Evolutionary conservation across 2,888 invertebrate genomes (phyloP).

Genomic region (Eledone cirrhosa): DNA sequence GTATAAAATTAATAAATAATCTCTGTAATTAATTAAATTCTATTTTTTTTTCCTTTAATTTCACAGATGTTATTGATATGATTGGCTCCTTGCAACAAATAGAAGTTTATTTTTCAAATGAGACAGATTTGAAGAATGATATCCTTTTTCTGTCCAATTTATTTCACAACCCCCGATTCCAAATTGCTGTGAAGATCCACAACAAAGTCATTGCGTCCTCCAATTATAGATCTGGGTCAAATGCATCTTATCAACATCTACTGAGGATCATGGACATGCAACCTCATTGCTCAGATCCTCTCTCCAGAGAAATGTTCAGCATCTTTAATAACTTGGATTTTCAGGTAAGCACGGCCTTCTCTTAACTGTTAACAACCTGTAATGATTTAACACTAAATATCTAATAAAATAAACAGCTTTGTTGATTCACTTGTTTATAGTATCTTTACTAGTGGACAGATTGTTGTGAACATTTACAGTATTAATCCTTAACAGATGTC

Average conservation of each 20-base stretch:
- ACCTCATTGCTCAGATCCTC: slow-evolving; percentile 40
- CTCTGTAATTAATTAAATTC: no score
- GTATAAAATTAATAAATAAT: no score
- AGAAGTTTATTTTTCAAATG: slow-evolving; percentile 31
- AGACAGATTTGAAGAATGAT: slow-evolving; percentile 53
- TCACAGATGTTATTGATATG: slow-evolving; percentile 35
- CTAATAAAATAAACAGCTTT: no score
- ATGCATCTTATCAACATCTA: slow-evolving; percentile 43
- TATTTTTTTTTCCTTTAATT: neutral
- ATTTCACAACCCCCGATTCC: slow-evolving; percentile 58
- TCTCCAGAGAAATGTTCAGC: slow-evolving; percentile 44
- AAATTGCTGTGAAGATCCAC: slow-evolving; percentile 55
- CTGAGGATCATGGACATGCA: slow-evolving; percentile 43
- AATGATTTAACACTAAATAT: no score
- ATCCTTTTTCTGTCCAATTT: slow-evolving; percentile 51
- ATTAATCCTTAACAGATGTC: no score
- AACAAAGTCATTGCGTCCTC: slow-evolving; percentile 54
- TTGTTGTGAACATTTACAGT: no score
- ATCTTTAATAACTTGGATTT: slow-evolving; percentile 49
- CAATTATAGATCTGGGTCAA: slow-evolving; percentile 46
- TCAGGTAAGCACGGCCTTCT: slow-evolving; percentile 43
- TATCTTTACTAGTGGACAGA: no score
- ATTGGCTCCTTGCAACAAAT: slow-evolving; percentile 34
- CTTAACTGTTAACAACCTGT: no score
- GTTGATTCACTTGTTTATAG: no score